phyloP scores from a whole-genome alignment of 2,888 invertebrate genomes.

The Seladonia tumulorum region DNA sequence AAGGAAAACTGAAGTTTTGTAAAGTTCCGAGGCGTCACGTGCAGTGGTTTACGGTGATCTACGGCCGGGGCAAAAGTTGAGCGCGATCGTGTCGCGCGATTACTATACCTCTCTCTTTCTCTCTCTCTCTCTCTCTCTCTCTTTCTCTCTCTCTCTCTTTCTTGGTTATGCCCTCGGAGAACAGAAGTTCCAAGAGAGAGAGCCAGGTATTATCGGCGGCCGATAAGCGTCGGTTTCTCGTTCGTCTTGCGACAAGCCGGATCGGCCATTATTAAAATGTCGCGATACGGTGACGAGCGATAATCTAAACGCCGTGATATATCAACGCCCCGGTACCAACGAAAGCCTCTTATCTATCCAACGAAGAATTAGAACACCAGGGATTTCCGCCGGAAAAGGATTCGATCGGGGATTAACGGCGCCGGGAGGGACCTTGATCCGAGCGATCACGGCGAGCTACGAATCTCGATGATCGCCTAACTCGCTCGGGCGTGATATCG shows the following conservation, averaged over 20 bases:
- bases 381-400: neutral
- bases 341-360: constrained; percentile 31
- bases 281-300: constrained; percentile 40
- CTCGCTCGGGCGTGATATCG: constrained; percentile 18
- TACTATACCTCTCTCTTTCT: constrained; percentile 31
- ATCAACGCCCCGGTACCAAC: constrained; percentile 3
- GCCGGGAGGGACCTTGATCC: neutral
- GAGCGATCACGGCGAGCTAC: constrained; percentile 11
- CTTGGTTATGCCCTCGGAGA: neutral
- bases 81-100: constrained; percentile 68
- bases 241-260: constrained; percentile 35
- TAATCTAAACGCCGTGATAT: constrained; percentile 31
- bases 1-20: constrained; percentile 66
- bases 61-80: constrained; percentile 63
- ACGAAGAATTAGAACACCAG: constrained; percentile 25
- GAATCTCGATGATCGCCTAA: constrained; percentile 4
- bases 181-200: neutral
- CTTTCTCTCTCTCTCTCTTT: neutral
- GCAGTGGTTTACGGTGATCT: constrained; percentile 71
- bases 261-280: constrained; percentile 51
- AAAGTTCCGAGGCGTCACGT: constrained; percentile 67
- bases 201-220: constrained; percentile 56
- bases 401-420: constrained; percentile 30
- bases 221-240: constrained; percentile 51
- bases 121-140: neutral